A percentile compares a stretch with the other conserved stretches of the same genome.
Conservation (phyloP, 2,113 vertebrate species). For the Phalacrocorax aristotelis region DNA sequence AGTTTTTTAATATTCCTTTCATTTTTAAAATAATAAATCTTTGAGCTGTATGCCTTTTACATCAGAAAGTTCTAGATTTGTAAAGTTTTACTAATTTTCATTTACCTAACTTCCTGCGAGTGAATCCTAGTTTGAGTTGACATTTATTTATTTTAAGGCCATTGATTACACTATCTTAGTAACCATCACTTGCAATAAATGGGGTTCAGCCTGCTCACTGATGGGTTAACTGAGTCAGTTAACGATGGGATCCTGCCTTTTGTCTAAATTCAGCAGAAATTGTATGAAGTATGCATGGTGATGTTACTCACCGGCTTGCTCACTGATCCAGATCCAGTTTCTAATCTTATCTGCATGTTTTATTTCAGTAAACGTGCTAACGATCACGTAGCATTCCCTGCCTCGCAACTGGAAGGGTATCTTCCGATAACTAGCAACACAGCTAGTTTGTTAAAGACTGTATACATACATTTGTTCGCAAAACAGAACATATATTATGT, state of each 20-base stretch:
- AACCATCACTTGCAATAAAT: background rate
- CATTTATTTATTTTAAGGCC: background rate
- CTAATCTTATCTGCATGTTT: background rate
- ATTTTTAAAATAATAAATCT: background rate
- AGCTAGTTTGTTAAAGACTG: background rate
- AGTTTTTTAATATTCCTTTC: background rate
- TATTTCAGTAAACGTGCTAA: background rate
- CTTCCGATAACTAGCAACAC: background rate
- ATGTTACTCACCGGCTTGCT: background rate
- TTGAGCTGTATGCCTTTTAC: background rate
- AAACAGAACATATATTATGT: background rate
- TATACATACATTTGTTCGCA: background rate
- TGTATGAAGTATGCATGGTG: background rate
- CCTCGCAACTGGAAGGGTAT: background rate
- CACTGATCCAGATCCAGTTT: background rate
- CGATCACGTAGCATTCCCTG: background rate
- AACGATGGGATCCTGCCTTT: background rate
- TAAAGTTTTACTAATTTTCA: background rate
- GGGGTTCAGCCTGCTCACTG: background rate
- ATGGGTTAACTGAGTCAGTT: background rate
- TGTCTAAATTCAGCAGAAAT: background rate
- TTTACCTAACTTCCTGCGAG: background rate
- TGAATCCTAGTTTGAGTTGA: background rate
- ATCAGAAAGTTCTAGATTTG: background rate
- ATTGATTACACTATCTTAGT: background rate